Evolutionary conservation across 2,888 invertebrate species (phyloP), one percentile per base, ranked within the genome.

Genomic region (Polyommatus icarus): DNA sequence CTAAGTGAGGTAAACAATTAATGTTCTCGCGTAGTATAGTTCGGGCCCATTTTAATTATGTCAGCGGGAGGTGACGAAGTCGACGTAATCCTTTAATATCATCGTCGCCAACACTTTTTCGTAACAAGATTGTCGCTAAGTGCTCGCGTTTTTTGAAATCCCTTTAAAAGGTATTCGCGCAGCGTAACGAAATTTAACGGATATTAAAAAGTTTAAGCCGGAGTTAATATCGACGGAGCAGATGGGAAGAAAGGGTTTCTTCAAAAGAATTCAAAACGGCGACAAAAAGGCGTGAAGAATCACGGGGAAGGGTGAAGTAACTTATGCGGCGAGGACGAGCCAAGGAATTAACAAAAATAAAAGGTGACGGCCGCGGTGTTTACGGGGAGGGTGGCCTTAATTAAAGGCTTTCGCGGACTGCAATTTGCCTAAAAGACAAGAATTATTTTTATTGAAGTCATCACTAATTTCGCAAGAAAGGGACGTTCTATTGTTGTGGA

Each of bases 401-500:
- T 93, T 94, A 93, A 94, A 94, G 93, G 94, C 92, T 93, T 94
- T 90, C 83, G 87, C 92, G 92, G 93, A 93, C 93, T 93, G 94
- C 94, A 94, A 94, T 94, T 94, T 94, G 93, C 91, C 85, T 93
- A 93, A 93, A 94, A 93, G 94, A 94, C 93, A 93, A 92, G 94
- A 94, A 94, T 94, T 94, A 94, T 94, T 94, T 94, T 94, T 94
- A 94, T 94, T 94, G 94, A 93, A 94, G 94, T 93, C 94, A 94
- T 94, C 94, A 93, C 93, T 94, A 94, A 94, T 94, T 94, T 93
- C 87, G 84, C 85, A 88, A 89, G 88, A 89, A 89, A 87, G 87
- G 87, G 87, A 84, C 83, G 85, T 81, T 84, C 91, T 85, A 90
- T 94, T 94, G 93, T 94, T 92, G 87, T 88, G 89, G 88, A 88